phyloP scores from a whole-genome alignment of 2,888 invertebrate genomes.

The Melitaea athalia region DNA sequence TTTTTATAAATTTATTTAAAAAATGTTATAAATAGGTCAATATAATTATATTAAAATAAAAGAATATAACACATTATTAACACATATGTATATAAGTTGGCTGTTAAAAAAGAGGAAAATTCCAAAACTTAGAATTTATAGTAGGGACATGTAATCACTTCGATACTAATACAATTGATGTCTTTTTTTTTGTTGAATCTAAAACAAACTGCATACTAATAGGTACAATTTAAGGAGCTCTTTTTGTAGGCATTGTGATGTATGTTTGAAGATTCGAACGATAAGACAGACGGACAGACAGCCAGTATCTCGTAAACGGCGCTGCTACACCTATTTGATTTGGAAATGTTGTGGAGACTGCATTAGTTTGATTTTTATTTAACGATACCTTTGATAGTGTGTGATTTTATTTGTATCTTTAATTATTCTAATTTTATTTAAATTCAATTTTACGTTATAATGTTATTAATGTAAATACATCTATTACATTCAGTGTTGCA shows the following conservation, averaged over 20 bases:
- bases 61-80: no score
- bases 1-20: no score
- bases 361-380: constrained; percentile 1
- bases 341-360: constrained; percentile 45
- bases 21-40: no score
- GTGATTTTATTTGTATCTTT: no score
- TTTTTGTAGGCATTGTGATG: constrained; percentile 63
- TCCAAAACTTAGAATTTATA: background rate
- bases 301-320: constrained; percentile 68
- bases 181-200: constrained; percentile 15
- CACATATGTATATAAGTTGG: no score
- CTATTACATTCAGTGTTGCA: no score
- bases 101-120: background rate
- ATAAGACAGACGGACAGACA: constrained; percentile 66
- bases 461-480: no score
- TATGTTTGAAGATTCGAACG: constrained; percentile 61
- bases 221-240: constrained; percentile 49
- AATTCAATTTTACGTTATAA: no score
- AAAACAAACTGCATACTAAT: constrained; percentile 42
- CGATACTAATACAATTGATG: background rate
- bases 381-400: background rate
- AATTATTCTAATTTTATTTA: no score
- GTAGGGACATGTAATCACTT: background rate
- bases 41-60: no score
- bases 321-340: constrained; percentile 51